Evolutionary conservation across 2,797 vertebrate genomes (phyloP), one percentile per base, ranked within the genome.

Genomic region (Corythornis leucogaster): DNA sequence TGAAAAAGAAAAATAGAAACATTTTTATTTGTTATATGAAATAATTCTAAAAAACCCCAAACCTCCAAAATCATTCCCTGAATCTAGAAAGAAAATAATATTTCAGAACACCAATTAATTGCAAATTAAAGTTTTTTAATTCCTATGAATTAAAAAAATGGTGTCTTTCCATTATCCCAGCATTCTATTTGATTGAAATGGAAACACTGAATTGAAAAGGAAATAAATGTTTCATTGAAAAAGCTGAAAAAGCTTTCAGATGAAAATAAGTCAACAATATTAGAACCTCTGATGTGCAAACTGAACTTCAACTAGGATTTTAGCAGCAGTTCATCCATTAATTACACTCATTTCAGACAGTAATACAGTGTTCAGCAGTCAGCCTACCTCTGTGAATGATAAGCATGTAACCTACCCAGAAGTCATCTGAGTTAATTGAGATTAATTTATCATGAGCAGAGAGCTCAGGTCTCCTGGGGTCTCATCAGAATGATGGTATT

Each of bases 361-460:
- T 82, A n/a, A 31, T 78, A 28, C 31, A 92, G 40, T 42, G 26
- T 87, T 81, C 46, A 80, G 20, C 50, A n/a, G 12, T 45, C 55
- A 87, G 35, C 15, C 43, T 92, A 73, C 42, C 19, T 78, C 78
- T 28, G 26, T 78, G 48, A 92, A 87, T 78, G 76, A 82, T 0
- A 5, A 80, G 19, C 46, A 58, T 77, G 26, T 63, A 91, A 42
- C 40, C 14, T 85, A 87, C 38, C 9, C 87, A 93, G 50, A 80
- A 93, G 64, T 61, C 71, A 64, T 50, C 42, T 73, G 45, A 77
- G 71, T 92, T 96, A 95, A 91, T 82, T 1, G 57, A 92, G 69
- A 91, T 91, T 88, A 92, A 95, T 95, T 87, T 90, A 31, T 78
- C 0, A 3, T 77, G 31, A 92, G 40, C 31, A 88, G 43, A 43